A percentile compares a stretch with the other conserved stretches of the same genome.
Conservation (phyloP, 2,113 vertebrate species). For the Bettongia penicillata region DNA sequence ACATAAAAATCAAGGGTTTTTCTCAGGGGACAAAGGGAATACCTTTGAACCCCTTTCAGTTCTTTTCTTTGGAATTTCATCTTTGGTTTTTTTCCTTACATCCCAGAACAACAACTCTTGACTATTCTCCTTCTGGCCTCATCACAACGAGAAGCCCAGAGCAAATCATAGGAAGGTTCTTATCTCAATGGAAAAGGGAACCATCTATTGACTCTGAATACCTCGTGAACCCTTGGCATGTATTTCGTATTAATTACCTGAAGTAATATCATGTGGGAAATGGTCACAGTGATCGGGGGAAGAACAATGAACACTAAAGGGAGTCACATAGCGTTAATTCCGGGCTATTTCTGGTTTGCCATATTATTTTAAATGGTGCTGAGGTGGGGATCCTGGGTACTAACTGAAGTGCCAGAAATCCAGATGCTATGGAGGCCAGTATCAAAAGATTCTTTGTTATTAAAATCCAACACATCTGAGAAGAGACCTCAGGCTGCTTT, state of each 20-base stretch:
- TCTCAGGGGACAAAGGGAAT: not conserved
- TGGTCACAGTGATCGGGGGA: slow-evolving; percentile 55
- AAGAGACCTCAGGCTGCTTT: slow-evolving; percentile 65
- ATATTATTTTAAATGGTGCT: slow-evolving; percentile 35
- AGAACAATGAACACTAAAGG: slow-evolving; percentile 60
- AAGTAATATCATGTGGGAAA: slow-evolving; percentile 70
- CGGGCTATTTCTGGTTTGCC: slow-evolving; percentile 55
- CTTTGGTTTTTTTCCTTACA: not conserved
- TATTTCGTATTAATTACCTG: not conserved
- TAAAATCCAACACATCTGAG: slow-evolving; percentile 55
- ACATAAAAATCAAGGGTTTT: not conserved
- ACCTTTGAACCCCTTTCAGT: not conserved
- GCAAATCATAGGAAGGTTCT: not conserved
- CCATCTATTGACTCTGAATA: not conserved
- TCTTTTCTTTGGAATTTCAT: not conserved
- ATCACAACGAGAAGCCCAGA: not conserved
- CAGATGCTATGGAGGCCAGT: slow-evolving; percentile 54
- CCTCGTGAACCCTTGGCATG: not conserved
- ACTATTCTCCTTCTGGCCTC: not conserved
- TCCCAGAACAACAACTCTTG: not conserved
- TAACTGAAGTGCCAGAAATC: slow-evolving; percentile 51
- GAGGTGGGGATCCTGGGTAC: slow-evolving; percentile 59
- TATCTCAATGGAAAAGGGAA: not conserved
- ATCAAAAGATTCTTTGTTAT: slow-evolving; percentile 47
- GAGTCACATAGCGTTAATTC: slow-evolving; percentile 58